Percentiles rank a stretch among this genome's conserved stretches.
Conservation (phyloP, 2,888 invertebrate genomes). For the Tiliacea citrago region DNA sequence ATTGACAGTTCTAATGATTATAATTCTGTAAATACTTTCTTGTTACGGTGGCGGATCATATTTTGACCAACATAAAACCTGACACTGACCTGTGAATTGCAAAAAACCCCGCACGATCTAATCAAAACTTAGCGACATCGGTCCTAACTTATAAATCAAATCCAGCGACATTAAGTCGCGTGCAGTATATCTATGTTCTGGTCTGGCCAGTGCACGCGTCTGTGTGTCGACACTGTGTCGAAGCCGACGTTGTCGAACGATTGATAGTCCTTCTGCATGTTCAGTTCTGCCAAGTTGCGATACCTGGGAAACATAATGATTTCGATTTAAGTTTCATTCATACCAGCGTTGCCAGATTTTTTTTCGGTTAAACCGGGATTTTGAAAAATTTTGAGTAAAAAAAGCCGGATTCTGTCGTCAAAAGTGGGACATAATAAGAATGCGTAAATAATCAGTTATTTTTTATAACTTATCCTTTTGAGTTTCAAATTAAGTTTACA, state of each 20-base stretch:
- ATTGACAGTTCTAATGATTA: too few species aligned
- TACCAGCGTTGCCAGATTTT: background rate
- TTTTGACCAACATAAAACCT: background rate
- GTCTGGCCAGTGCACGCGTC: slow-evolving; percentile 94
- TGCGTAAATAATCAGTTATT: too few species aligned
- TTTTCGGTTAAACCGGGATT: too few species aligned
- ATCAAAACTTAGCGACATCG: background rate
- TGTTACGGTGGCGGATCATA: background rate
- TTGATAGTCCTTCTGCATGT: slow-evolving; percentile 88
- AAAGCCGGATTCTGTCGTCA: too few species aligned
- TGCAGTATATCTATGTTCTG: slow-evolving; percentile 86
- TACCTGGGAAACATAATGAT: slow-evolving; percentile 74
- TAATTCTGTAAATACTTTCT: too few species aligned
- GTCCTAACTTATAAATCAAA: background rate
- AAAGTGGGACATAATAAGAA: too few species aligned
- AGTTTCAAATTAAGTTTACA: too few species aligned
- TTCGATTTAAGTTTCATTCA: background rate
- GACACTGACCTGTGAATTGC: too few species aligned
- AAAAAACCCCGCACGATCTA: background rate
- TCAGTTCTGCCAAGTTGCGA: slow-evolving; percentile 86
- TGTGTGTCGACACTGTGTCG: slow-evolving; percentile 92
- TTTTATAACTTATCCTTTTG: too few species aligned
- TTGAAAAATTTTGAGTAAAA: too few species aligned
- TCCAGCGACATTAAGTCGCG: slow-evolving; percentile 54
- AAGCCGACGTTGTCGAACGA: slow-evolving; percentile 92